Percentiles rank a stretch among this genome's conserved stretches.
Conservation (phyloP, 2,797 vertebrate genomes). For the Acrossocheilus fasciatus region DNA sequence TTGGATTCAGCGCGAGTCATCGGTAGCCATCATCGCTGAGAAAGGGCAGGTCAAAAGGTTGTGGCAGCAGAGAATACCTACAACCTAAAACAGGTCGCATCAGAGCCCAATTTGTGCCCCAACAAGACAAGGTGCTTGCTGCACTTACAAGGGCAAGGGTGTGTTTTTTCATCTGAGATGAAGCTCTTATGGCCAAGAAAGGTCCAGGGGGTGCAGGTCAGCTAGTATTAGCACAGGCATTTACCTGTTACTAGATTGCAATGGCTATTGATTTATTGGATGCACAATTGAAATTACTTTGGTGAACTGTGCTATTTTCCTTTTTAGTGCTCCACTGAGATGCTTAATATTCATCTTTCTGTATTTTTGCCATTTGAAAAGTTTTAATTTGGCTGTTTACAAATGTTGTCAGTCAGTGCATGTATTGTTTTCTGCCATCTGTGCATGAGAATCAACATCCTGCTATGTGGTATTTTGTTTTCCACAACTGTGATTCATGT, state of each 20-base stretch:
- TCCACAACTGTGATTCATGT: neutral
- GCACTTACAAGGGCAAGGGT: conserved; percentile 50
- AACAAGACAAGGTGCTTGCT: conserved; percentile 45
- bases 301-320: neutral
- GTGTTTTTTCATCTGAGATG: conserved; percentile 9
- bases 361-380: neutral
- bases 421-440: neutral
- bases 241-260: neutral
- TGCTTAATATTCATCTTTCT: neutral
- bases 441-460: neutral
- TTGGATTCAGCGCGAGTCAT: conserved; percentile 33
- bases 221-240: neutral
- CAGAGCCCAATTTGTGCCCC: conserved; percentile 45
- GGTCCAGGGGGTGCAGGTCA: neutral
- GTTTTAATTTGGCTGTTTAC: neutral
- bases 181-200: conserved; percentile 22
- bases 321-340: neutral
- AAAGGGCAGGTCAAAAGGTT: conserved; percentile 42
- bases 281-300: neutral
- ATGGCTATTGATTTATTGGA: neutral
- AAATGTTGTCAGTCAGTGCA: neutral
- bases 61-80: conserved; percentile 39
- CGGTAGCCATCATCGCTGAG: conserved; percentile 16
- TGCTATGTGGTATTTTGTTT: neutral
- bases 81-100: conserved; percentile 50